Evolutionary conservation across 1,140 invertebrate species (phyloP).

Genomic region (Gryllus bimaculatus): DNA sequence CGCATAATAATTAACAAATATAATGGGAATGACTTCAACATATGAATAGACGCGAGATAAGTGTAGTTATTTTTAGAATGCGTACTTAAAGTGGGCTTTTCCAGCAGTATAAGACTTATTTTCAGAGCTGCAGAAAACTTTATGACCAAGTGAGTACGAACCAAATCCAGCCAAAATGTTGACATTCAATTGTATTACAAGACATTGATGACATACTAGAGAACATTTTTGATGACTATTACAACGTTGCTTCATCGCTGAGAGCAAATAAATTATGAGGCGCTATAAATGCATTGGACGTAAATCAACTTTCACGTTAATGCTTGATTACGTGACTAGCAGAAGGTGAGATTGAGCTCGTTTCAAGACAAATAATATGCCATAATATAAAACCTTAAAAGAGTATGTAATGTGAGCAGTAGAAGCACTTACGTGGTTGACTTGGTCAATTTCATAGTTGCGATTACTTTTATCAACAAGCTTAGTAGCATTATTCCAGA

Average conservation of each 20-base stretch:
- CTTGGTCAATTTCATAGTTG: background rate
- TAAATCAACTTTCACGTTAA: background rate
- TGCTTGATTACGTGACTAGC: too few relatives aligned
- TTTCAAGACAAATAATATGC: too few relatives aligned
- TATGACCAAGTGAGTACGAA: background rate
- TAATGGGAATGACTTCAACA: background rate
- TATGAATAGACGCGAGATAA: background rate
- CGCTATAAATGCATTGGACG: background rate
- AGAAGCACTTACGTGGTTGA: background rate
- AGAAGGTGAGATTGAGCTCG: too few relatives aligned
- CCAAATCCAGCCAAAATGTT: background rate
- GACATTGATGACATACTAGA: background rate
- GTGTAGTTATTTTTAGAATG: background rate
- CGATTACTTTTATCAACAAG: too few relatives aligned
- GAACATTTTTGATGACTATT: background rate
- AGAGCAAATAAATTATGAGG: background rate
- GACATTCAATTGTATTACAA: background rate
- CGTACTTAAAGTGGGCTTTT: background rate
- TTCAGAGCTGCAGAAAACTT: background rate
- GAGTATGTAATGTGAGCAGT: background rate
- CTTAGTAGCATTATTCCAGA: too few relatives aligned
- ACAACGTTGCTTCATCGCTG: background rate
- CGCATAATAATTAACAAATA: background rate
- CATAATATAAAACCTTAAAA: too few relatives aligned
- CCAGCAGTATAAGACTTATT: background rate